Evolutionary conservation across 2,888 invertebrate genomes (phyloP), one percentile per base, ranked within the genome.

Genomic region (Caenorhabditis sulstoni): DNA sequence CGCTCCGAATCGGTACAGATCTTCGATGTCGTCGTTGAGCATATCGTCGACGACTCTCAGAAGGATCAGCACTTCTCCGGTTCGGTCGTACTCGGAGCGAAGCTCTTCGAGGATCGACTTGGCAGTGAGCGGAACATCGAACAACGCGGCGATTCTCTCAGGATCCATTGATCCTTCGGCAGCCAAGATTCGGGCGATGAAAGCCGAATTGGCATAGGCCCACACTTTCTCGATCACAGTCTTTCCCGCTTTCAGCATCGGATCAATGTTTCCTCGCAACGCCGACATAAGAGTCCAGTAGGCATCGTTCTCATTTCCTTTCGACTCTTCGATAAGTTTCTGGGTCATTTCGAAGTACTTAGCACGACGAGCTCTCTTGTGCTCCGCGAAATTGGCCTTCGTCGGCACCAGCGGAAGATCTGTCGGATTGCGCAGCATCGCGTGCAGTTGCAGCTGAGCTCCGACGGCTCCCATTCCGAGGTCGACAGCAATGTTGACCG

Each of bases 161-260:
- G 52, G 55, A 3, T 5, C 37, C 61, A 79, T 41, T 3, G 50
- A 53, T 49, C 66, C 65, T 59, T 79, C 79, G 23, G 74, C 79
- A 18, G 53, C 44, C 3, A 79, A 44, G 16, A 79, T n/a, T 55
- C 79, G 52, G 0, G 79, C 79, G 1, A 79, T 47, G 16, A 79
- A 65, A 1, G 79, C 79, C n/a, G 79, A 57, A 8, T 79, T 79
- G 4, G 79, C 79, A 37, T 79, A 79, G 0, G 79, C 68, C 79
- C 79, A 79, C 1, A 79, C 59, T 52, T 70, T 79, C 49, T 79
- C 79, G 20, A 68, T 61, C 0, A 65, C 52, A 7, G 75, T 65
- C n/a, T 75, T 75, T 14, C 62, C 59, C 4, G 47, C 35, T 23
- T 65, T 66, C 14, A 79, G 39, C 59, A 75, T 53, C 11, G 74